Evolutionary conservation across 2,113 vertebrate species (phyloP), one percentile per base, ranked within the genome.

Genomic region (Anoura caudifer): DNA sequence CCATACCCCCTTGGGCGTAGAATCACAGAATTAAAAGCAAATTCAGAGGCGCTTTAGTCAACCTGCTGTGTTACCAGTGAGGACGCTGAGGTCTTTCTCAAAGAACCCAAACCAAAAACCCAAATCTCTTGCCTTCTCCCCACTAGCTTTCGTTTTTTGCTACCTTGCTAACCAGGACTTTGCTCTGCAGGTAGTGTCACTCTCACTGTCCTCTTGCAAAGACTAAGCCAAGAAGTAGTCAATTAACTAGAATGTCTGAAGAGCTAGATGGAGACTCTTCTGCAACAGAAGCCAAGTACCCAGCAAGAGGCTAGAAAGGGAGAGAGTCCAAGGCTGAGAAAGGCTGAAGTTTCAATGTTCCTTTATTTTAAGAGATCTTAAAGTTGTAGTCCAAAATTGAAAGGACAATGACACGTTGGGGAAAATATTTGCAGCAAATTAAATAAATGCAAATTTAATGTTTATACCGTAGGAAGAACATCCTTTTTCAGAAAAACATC

Each of bases 401-500:
- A 95, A 88, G 26, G 88, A 36, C 47, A 80, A 14, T 59, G 67
- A 52, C 33, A 65, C 43, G 65, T 56, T 28, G 70, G 94, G 77
- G 77, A 36, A 90, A 86, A 86, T 50, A 90, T 67, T 56, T 77
- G 22, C 16, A 33, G 94, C 89, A 73, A 85, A 73, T 85, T 26
- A 91, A 95, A 52, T 26, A 82, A 87, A 86, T 54, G 36, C 54
- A 80, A 20, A 72, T 87, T 87, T 90, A 61, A 75, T 65, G 73
- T 67, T 85, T 75, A 65, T n/a, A 36, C n/a, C 33, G 10, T 75
- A 90, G 50, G 82, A 93, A 95, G 59, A 77, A 92, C 24, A 81
- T 89, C 38, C 61, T 94, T 96, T 93, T 52, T 61, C 81, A 96
- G 77, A 94, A 96, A 95, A 95, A 93, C 47, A 75, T 82, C 69